phyloP scores from a whole-genome alignment of 2,888 invertebrate species.

The Cantharis rufa region DNA sequence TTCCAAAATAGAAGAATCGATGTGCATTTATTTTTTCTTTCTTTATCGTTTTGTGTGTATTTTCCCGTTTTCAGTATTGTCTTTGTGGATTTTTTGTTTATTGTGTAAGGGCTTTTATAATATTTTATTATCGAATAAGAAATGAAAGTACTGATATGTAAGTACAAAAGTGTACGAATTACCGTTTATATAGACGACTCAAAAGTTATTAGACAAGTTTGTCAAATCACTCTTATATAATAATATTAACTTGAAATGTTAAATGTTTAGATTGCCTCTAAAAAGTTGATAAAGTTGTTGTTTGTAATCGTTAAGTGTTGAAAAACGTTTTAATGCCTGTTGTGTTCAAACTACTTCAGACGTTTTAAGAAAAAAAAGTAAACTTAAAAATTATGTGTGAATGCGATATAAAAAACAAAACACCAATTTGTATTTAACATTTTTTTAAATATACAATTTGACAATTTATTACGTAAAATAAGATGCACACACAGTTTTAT shows the following conservation, averaged over 20 bases:
- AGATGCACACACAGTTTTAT: background rate
- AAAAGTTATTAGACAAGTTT: constrained; percentile 5
- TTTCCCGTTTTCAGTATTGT: constrained; percentile 21
- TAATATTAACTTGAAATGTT: constrained; percentile 7
- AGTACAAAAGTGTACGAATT: background rate
- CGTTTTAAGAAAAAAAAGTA: constrained; percentile 11
- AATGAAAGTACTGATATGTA: background rate
- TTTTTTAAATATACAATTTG: constrained; percentile 26
- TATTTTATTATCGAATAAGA: background rate
- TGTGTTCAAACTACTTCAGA: constrained; percentile 27
- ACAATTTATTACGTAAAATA: constrained; percentile 13
- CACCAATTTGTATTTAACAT: constrained; percentile 28
- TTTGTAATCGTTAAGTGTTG: constrained; percentile 14
- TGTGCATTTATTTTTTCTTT: constrained; percentile 23
- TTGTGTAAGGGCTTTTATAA: background rate
- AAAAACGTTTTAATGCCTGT: constrained; percentile 21
- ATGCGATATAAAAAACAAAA: constrained; percentile 18
- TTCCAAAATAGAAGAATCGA: constrained; percentile 30
- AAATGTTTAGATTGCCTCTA: constrained; percentile 22
- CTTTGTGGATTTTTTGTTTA: background rate
- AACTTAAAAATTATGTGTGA: constrained; percentile 3
- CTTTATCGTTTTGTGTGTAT: background rate
- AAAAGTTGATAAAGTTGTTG: constrained; percentile 4
- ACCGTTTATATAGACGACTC: background rate
- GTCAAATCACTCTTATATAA: constrained; percentile 3